Percentiles rank a stretch among this genome's conserved stretches.
phyloP scores from a whole-genome alignment of 2,888 invertebrate species.

The Clitarchus hookeri region DNA sequence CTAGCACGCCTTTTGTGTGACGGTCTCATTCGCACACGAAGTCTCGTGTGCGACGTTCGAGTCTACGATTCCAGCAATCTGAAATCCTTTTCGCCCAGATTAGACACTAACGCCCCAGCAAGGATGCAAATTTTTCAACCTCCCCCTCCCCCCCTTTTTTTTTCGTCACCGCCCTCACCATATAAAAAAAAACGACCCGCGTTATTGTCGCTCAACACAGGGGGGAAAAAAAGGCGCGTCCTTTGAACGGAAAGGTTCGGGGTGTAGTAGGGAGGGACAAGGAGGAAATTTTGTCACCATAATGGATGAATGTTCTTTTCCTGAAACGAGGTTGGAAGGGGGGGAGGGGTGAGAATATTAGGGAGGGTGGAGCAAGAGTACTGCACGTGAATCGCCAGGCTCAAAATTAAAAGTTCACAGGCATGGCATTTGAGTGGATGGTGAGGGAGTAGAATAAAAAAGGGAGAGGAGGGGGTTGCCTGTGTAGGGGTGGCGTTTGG shows the following conservation, averaged over 20 bases:
- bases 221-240: background rate
- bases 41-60: background rate
- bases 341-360: background rate
- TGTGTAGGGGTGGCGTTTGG: background rate
- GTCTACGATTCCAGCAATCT: background rate
- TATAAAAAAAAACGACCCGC: background rate
- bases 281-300: background rate
- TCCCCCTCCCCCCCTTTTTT: background rate
- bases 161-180: background rate
- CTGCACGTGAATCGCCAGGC: background rate
- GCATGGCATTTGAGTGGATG: background rate
- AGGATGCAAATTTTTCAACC: background rate
- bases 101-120: background rate
- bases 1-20: background rate
- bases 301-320: slow-evolving; percentile 14
- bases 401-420: slow-evolving; percentile 9
- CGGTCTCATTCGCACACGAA: background rate
- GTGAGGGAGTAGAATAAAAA: background rate
- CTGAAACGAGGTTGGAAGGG: background rate
- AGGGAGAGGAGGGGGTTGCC: background rate
- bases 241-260: background rate
- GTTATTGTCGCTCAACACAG: background rate
- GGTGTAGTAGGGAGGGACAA: background rate
- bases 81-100: background rate
- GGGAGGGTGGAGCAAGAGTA: background rate